Percentiles rank a stretch among this genome's conserved stretches.
phyloP scores from a whole-genome alignment of 2,113 vertebrate genomes.

The Ptilorrhoa leucosticta region DNA sequence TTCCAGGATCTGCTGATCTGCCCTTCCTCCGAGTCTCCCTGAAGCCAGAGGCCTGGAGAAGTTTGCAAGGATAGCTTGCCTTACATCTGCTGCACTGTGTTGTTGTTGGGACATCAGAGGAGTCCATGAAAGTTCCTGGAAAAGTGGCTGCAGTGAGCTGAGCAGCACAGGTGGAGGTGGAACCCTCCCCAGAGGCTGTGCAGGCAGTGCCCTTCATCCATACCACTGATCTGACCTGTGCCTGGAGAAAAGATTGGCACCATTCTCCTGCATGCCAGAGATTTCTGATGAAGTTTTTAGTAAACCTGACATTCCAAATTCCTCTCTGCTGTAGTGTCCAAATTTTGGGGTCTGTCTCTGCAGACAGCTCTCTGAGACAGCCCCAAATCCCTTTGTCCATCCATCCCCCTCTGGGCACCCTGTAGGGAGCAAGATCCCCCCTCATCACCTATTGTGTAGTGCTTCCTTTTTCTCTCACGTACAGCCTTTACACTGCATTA shows the following conservation, averaged over 20 bases:
- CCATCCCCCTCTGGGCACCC: neutral
- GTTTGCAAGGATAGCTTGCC: neutral
- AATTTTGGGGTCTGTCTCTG: neutral
- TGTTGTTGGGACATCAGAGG: neutral
- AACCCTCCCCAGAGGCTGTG: neutral
- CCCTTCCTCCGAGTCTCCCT: neutral
- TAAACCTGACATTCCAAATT: neutral
- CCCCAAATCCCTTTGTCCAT: neutral
- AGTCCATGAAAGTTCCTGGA: neutral
- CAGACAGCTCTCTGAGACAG: no score
- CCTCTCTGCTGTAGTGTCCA: no score
- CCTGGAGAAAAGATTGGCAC: neutral
- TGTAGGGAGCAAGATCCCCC: neutral
- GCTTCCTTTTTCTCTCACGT: neutral
- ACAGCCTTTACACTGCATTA: neutral
- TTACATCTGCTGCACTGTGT: neutral
- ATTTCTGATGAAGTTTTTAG: neutral
- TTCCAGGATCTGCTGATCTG: neutral
- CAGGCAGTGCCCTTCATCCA: neutral
- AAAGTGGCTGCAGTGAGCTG: neutral
- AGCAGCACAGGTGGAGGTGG: neutral
- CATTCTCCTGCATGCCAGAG: neutral
- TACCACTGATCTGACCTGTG: neutral
- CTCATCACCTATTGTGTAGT: neutral
- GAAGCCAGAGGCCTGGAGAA: neutral